These are phyloP conservation scores for Peromyscus aztecus DNA, from an alignment of 2,797 vertebrate species.

Conservation along the genomic window DNA sequence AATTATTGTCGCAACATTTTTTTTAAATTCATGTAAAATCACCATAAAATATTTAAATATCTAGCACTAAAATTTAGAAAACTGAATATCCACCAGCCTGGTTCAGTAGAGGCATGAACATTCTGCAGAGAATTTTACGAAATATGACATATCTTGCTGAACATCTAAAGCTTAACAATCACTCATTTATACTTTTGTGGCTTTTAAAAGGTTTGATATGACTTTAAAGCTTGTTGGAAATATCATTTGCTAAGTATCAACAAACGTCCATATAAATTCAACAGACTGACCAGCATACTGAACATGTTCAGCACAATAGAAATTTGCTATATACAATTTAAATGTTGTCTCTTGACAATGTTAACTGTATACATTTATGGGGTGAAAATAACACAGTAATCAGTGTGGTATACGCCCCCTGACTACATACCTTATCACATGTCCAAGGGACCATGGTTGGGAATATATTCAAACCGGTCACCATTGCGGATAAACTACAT, in stretches of 20 bases:
- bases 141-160: not conserved
- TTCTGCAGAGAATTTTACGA: conserved; percentile 32
- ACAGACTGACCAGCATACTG: not conserved
- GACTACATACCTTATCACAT: not conserved
- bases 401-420: not conserved
- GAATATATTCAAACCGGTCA: not conserved
- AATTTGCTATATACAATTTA: not conserved
- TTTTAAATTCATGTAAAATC: conserved; percentile 8
- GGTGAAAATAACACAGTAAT: not conserved
- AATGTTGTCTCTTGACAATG: not conserved
- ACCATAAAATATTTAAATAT: not conserved
- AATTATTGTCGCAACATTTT: not conserved
- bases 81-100: not conserved
- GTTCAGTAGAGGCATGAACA: not conserved
- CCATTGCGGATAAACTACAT: not conserved
- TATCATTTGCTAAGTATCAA: not conserved
- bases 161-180: not conserved
- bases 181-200: not conserved
- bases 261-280: not conserved
- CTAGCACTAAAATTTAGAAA: not conserved
- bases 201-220: not conserved
- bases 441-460: not conserved
- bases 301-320: not conserved
- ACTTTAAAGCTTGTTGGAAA: not conserved
- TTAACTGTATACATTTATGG: not conserved